Evolutionary conservation across 2,113 vertebrate species (phyloP), one percentile per base, ranked within the genome.

Genomic region (Speoplatyrhinus poulsoni): DNA sequence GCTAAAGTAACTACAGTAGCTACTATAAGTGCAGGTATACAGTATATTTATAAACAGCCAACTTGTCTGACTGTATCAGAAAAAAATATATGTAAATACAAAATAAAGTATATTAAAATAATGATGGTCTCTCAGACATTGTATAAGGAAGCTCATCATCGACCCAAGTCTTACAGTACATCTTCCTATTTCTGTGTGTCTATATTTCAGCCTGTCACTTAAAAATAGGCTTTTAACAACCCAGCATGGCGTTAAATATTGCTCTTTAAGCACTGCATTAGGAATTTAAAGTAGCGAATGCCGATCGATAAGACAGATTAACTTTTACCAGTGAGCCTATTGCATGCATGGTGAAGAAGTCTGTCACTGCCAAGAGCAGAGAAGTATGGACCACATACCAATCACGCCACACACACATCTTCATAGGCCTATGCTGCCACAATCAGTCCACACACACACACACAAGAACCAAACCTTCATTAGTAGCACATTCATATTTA

Each of bases 161-260:
- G 69, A 85, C 75, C 71, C 61, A 53, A 76, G 69, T 73, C 67
- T 82, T 91, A 74, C 26, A 26, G 26, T 26, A 26, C 69, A 82
- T 87, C 87, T 82, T 87, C 81, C 88, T 87, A 91, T 90, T 91
- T 90, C 88, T 86, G 85, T 83, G 49, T 63, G 80, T 89, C 91
- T 93, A 93, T 93, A 93, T 92, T 93, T 92, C 86, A 58, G 91
- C 91, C 90, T 90, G 90, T 92, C 90, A 88, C 79, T 73, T 93
- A 90, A 93, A 92, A 91, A 92, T 92, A 90, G 92, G 88, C 84
- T 91, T 91, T 92, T 92, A 91, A 92, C 87, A 91, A 91, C 88
- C 90, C 86, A 70, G 82, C 82, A 65, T 46, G 72, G 79, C 67
- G 62, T 92, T 92, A 88, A 93, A 90, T 88, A 91, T 90, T 87